Base-by-base conservation (phyloP, 2,888 invertebrate species). In the Idaea straminata region DNA sequence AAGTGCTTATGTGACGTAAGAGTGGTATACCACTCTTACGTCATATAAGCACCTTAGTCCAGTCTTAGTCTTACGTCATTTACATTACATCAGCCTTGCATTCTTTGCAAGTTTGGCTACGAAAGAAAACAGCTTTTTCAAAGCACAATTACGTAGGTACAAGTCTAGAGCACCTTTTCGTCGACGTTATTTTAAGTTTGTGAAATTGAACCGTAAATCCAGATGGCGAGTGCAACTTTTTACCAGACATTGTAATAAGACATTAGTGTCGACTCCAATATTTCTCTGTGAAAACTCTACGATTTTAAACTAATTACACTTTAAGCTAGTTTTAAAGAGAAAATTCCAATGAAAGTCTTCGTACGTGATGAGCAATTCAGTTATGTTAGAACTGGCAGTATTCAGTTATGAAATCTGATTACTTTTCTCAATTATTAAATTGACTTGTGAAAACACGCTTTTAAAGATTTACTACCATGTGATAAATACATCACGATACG, bases 201-300 rank as follows among this genome's bases (percentile, higher is more conserved):
- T 68, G 67, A 71, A 74, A 72, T 74, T 74, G 67, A 73, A 70
- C 71, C 63, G 69, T 74, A 73, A 74, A 72, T 72, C 69, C 73
- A 71, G 73, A 72, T 64, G 72, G 70, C 63, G 65, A 65, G 62
- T 60, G 61, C 61, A 66, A 73, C 67, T 73, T 73, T 69, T 72
- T 69, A 65, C 69, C 67, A 62, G 69, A 72, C 72, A 72, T 72
- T 72, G 73, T 71, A 72, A 72, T 73, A 72, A 72, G 72, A 67
- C 70, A 73, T 73, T 73, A 72, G 69, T 66, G 72, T 72, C 67
- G 69, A 68, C 64, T 69, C 63, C 72, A 65, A 72, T 73, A 73
- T 69, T 72, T 72, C 67, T 70, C 65, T 65, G 64, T 65, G 68
- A 69, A 70, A 69, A 71, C 64, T 61, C 63, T 58, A 59, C 60